Evolutionary conservation across 2,113 vertebrate genomes (phyloP), one percentile per base, ranked within the genome.

Genomic region (Tringa solitaria): DNA sequence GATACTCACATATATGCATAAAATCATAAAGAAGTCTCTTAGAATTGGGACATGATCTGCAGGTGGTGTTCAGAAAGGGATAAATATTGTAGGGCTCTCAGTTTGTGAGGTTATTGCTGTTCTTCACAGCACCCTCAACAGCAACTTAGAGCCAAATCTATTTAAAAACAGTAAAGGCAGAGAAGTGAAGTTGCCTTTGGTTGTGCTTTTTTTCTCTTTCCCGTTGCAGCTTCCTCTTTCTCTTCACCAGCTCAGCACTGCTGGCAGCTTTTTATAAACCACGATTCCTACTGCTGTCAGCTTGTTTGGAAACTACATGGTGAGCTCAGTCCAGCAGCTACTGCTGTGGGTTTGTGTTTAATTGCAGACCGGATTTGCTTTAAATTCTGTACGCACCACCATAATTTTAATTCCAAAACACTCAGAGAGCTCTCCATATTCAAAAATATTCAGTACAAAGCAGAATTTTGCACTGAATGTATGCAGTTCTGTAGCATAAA

Each of bases 161-260:
- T 97, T 97, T 97, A 94, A 97, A 97, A 96, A 92, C 93, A 90
- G 84, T 91, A 89, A 92, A 84, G 87, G 90, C 96, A 95, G 81
- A 93, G 92, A 95, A 96, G 92, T 93, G 90, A 97, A 96, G 96
- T 97, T 94, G 96, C 92, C 91, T 95, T 91, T 95, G 95, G 95
- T 95, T 92, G 95, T 84, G 74, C 54, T 95, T 94, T 94, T 92
- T 97, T 92, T 96, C 83, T 96, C 88, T 97, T 95, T 97, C 90
- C 84, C 88, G 84, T 79, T 96, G 95, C 30, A 93, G 93, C 94
- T 97, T 97, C 97, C 97, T 96, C 96, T 97, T 97, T 97, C 96
- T 97, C 96, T 97, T 97, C 97, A 97, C 96, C 96, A 97, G 96
- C 97, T 97, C 97, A 97, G 97, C 97, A 97, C 63, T 96, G 97